Base-by-base conservation (phyloP, 2,888 invertebrate genomes). In the Sicus ferrugineus region DNA sequence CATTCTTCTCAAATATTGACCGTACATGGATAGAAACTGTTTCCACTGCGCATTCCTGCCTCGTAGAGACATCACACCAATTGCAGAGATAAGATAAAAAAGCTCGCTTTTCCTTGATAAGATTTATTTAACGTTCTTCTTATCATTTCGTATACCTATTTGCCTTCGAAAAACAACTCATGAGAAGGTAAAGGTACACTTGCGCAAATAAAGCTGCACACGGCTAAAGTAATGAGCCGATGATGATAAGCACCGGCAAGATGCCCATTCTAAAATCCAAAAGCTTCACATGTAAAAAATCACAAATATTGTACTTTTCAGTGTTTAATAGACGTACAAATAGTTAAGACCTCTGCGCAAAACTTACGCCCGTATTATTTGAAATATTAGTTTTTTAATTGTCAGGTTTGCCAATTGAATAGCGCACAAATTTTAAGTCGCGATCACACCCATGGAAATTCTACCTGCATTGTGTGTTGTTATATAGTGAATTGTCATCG, bases 271-370 rank as follows among this genome's bases (percentile, higher is more conserved):
- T 16, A 2, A 54, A 54, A 54, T 54, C 54, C 23, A 54, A 73
- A 70, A 73, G 73, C 73, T 73, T 68, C 65, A 52, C 21, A 54
- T 30, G 69, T 63, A 66, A 70, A 71, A 70, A 48, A 52, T 68
- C 68, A 63, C 63, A 66, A 64, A 62, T 66, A 58, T 50, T 30
- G 38, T 11, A 21, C 54, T 34, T 23, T 71, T 78, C 79, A 83
- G 84, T 83, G 78, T 75, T 72, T 75, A 77, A 79, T 78, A 79
- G 79, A 72, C 75, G 76, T 72, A 79, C 78, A 73, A 74, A 73
- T 76, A 68, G 81, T 77, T 75, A 77, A 75, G 79, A 81, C 77
- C 82, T 74, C 73, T 38, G 19, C 64, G 48, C 63, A 23, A n/a
- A n/a, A n/a, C n/a, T n/a, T n/a, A n/a, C n/a, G n/a, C n/a, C n/a